A percentile compares a stretch with the other conserved stretches of the same genome.
These are phyloP conservation scores for Vireo griseus DNA, from an alignment of 2,797 vertebrate species.

Conservation along the genomic window DNA sequence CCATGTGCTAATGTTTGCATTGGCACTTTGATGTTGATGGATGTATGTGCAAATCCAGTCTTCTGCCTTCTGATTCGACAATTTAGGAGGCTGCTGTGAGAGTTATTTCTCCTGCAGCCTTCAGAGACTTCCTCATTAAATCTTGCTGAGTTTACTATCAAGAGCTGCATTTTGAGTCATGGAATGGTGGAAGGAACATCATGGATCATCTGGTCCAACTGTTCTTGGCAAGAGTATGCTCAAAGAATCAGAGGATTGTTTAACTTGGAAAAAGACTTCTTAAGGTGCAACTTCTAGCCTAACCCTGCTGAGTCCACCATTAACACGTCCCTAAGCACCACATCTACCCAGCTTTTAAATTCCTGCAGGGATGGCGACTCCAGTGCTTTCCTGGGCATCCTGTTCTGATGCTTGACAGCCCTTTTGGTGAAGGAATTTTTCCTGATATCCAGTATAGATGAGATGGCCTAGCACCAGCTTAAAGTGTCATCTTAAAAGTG, in stretches of 20 bases:
- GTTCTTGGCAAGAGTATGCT: background rate
- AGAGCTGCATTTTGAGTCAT: background rate
- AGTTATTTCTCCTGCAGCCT: background rate
- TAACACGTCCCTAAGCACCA: background rate
- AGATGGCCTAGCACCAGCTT: background rate
- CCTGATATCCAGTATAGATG: background rate
- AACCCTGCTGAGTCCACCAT: background rate
- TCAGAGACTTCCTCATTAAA: background rate
- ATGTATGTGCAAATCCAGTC: background rate
- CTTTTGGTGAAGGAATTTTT: background rate
- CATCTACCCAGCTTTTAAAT: background rate
- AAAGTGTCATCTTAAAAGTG: background rate
- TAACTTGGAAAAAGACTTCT: background rate
- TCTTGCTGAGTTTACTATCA: background rate
- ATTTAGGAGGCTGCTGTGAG: background rate
- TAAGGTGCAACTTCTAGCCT: background rate
- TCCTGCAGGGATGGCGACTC: background rate
- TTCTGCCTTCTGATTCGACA: background rate
- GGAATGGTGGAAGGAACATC: background rate
- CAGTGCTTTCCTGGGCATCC: background rate
- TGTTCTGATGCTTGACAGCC: background rate
- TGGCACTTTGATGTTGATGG: background rate
- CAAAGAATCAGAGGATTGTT: background rate
- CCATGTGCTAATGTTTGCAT: background rate
- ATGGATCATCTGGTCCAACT: background rate